Percentiles rank a stretch among this genome's conserved stretches.
These are phyloP conservation scores for Ochropleura plecta DNA, from an alignment of 2,888 invertebrate species.

Conservation along the genomic window DNA sequence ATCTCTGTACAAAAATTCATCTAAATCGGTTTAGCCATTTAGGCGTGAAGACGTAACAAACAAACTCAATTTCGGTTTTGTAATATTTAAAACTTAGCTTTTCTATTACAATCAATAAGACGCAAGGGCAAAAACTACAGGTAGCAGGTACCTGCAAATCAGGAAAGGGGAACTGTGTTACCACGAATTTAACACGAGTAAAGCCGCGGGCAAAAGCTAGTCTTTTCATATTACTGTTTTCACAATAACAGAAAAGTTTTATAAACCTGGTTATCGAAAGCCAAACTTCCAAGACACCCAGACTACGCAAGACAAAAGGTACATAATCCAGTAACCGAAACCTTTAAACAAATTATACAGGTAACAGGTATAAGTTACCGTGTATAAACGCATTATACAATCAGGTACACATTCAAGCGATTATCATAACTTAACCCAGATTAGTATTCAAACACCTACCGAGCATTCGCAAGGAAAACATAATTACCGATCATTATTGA, in stretches of 20 bases:
- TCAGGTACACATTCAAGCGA: conserved; percentile 56
- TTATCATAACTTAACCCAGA: conserved; percentile 61
- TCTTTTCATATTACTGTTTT: not conserved
- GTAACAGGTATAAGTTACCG: conserved; percentile 46
- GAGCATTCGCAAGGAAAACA: conserved; percentile 58
- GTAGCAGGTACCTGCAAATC: too few species aligned
- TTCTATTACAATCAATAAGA: too few species aligned
- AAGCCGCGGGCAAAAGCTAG: too few species aligned
- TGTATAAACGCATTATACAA: conserved; percentile 48
- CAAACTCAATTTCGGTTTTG: too few species aligned
- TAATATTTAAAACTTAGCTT: too few species aligned
- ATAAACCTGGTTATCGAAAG: not conserved
- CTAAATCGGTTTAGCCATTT: too few species aligned
- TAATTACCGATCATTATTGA: conserved; percentile 62
- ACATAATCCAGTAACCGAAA: conserved; percentile 23
- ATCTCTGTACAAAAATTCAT: too few species aligned
- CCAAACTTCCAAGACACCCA: conserved; percentile 1
- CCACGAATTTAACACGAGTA: too few species aligned
- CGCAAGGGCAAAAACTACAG: too few species aligned
- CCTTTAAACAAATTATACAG: conserved; percentile 41
- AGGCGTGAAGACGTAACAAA: too few species aligned
- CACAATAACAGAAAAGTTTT: not conserved
- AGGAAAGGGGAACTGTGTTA: too few species aligned
- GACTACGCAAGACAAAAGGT: not conserved
- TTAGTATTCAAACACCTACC: conserved; percentile 62